Evolutionary conservation across 1,140 invertebrate species (phyloP).

Genomic region (Ooceraea biroi): DNA sequence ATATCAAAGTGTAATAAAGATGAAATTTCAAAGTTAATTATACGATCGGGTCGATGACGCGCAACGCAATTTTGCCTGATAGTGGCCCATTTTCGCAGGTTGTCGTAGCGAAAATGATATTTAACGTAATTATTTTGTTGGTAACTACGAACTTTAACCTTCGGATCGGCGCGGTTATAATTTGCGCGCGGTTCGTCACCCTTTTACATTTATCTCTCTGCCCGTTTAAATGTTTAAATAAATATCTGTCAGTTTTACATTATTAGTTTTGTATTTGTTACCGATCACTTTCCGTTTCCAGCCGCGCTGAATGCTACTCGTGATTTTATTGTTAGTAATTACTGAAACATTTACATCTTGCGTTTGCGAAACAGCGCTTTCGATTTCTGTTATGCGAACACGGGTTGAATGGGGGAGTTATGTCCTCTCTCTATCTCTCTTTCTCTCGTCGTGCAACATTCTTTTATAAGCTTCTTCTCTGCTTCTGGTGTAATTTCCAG

Average conservation of each 20-base stretch:
- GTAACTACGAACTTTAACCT: slow-evolving; percentile 58
- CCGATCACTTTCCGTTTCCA: slow-evolving; percentile 58
- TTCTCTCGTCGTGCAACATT: not conserved
- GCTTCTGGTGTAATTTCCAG: slow-evolving; percentile 34
- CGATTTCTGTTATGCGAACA: slow-evolving; percentile 32
- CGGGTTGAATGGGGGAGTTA: not conserved
- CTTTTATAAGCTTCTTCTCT: slow-evolving; percentile 9
- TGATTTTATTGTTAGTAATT: slow-evolving; percentile 54
- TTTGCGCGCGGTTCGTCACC: slow-evolving; percentile 38
- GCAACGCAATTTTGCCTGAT: slow-evolving; percentile 47
- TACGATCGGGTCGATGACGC: slow-evolving; percentile 44
- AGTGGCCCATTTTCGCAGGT: slow-evolving; percentile 47
- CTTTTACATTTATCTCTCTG: slow-evolving; percentile 53
- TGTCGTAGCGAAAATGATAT: slow-evolving; percentile 49
- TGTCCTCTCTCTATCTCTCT: too few species aligned
- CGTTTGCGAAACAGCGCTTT: slow-evolving; percentile 38
- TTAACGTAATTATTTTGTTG: slow-evolving; percentile 61
- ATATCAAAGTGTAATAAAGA: slow-evolving; percentile 40
- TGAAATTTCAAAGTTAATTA: slow-evolving; percentile 58
- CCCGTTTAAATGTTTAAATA: slow-evolving; percentile 54
- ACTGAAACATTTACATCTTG: slow-evolving; percentile 37
- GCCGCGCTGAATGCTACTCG: slow-evolving; percentile 14
- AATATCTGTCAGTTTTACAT: slow-evolving; percentile 61
- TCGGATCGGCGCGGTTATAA: slow-evolving; percentile 30
- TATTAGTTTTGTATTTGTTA: slow-evolving; percentile 61